A percentile compares a stretch with the other conserved stretches of the same genome.
Evolutionary conservation across 2,888 invertebrate genomes (phyloP).

Genomic region (Automeris io): DNA sequence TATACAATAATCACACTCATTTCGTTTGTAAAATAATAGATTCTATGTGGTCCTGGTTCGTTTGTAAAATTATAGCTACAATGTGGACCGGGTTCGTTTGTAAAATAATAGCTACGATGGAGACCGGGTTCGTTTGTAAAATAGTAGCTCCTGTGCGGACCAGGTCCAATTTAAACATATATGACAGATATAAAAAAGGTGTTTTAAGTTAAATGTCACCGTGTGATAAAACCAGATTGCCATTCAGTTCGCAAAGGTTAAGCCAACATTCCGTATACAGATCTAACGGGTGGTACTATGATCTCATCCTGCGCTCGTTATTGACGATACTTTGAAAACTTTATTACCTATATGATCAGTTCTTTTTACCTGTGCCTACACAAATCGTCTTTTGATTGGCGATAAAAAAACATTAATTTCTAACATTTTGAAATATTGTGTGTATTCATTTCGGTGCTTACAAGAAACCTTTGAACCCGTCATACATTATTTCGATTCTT

Average conservation of each 20-base stretch:
- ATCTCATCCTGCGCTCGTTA: conserved; percentile 6
- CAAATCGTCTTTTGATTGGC: no score
- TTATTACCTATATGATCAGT: not conserved
- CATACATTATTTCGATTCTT: no score
- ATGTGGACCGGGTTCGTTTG: not conserved
- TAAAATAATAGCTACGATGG: not conserved
- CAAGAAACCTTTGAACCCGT: no score
- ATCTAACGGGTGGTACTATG: conserved; percentile 1
- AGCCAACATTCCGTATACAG: conserved; percentile 5
- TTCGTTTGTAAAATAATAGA: not conserved
- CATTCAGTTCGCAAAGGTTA: conserved; percentile 4
- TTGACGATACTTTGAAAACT: not conserved
- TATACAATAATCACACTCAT: no score
- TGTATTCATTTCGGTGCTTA: no score
- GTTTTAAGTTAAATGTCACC: not conserved
- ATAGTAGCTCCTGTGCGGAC: no score
- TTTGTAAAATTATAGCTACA: not conserved
- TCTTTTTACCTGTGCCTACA: no score
- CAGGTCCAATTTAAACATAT: not conserved
- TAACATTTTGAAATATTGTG: no score
- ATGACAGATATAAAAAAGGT: not conserved
- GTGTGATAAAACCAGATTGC: conserved; percentile 3
- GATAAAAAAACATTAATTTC: no score
- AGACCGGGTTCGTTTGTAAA: not conserved
- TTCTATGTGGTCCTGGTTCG: not conserved